phyloP scores from a whole-genome alignment of 1,140 invertebrate genomes.

The Sarcophaga peregrina region DNA sequence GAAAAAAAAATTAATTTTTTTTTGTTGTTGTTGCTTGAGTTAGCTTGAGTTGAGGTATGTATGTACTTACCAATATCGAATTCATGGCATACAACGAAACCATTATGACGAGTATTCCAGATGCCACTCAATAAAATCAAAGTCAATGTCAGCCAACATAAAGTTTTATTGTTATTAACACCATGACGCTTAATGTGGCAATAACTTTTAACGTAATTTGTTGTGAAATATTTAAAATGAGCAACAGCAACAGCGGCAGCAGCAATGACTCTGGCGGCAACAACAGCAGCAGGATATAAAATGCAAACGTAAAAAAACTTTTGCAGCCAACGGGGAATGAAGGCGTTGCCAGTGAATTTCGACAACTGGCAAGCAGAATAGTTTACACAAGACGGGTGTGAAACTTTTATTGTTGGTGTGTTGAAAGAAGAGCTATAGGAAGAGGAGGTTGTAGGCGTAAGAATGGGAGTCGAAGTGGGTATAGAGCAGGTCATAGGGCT shows the following conservation, averaged over 20 bases:
- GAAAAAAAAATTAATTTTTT: not conserved
- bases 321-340: not conserved
- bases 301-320: not conserved
- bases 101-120: constrained; percentile 34
- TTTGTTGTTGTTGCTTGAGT: no score
- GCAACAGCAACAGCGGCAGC: constrained; percentile 26
- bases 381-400: no score
- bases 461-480: not conserved
- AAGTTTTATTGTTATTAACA: constrained; percentile 65
- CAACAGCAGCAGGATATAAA: constrained; percentile 6
- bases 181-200: constrained; percentile 58
- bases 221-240: constrained; percentile 52
- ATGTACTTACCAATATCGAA: constrained; percentile 59
- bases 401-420: no score
- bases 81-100: constrained; percentile 42
- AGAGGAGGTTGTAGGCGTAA: not conserved
- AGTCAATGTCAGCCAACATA: constrained; percentile 63
- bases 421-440: no score
- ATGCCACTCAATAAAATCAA: constrained; percentile 59
- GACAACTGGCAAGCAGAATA: not conserved
- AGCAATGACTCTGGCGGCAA: not conserved
- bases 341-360: not conserved
- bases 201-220: constrained; percentile 64
- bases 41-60: not conserved
- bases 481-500: not conserved